A percentile compares a stretch with the other conserved stretches of the same genome.
These are phyloP conservation scores for Bovichtus variegatus DNA, from an alignment of 2,797 vertebrate genomes.

Conservation along the genomic window DNA sequence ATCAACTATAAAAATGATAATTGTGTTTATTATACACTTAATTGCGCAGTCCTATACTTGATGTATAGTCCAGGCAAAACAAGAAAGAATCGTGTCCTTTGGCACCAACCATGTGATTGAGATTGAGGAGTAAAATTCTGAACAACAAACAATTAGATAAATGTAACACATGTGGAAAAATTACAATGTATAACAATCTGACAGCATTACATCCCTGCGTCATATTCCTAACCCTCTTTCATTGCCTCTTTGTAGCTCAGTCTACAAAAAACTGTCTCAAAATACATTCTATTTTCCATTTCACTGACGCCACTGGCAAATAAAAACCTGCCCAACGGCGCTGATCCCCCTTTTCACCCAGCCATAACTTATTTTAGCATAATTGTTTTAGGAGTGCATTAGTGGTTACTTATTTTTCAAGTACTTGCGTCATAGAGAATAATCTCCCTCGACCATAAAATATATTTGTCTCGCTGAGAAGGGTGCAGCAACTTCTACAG, in stretches of 20 bases:
- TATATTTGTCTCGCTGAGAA: conserved; percentile 23
- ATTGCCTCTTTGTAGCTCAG: not conserved
- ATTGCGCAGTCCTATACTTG: not conserved
- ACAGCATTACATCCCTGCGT: not conserved
- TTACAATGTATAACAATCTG: not conserved
- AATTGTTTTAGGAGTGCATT: conserved; percentile 68
- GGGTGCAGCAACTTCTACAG: conserved; percentile 33
- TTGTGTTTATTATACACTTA: not conserved
- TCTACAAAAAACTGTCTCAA: not conserved
- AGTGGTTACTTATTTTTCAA: conserved; percentile 57
- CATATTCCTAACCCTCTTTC: not conserved
- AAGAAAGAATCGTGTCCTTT: not conserved
- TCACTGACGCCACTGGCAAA: conserved; percentile 19
- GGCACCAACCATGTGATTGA: not conserved
- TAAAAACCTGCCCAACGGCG: conserved; percentile 45
- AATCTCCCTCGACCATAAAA: conserved; percentile 26
- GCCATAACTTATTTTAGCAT: conserved; percentile 25
- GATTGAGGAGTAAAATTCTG: not conserved
- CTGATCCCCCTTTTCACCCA: conserved; percentile 33
- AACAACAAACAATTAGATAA: not conserved
- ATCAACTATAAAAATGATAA: not conserved
- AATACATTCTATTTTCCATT: conserved; percentile 28
- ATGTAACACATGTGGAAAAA: not conserved
- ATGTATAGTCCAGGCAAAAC: not conserved
- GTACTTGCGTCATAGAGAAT: conserved; percentile 38